Evolutionary conservation across 37 sponge, comb jelly and placozoan species (phyloP).

Genomic region (Eunapius fragilis): DNA sequence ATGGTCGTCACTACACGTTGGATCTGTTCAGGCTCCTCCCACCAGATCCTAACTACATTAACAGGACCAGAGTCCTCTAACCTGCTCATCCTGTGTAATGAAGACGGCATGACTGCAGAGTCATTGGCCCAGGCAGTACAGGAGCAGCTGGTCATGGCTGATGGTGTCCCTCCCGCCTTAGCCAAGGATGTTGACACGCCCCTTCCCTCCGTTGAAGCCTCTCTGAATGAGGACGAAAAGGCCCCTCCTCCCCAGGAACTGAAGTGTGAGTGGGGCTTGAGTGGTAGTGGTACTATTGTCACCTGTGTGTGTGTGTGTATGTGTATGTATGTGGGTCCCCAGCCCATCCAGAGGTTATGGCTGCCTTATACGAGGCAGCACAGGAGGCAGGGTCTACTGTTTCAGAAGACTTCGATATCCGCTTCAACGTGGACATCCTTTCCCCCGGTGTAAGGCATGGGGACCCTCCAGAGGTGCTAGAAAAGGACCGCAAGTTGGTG

Average conservation of each 20-base stretch:
- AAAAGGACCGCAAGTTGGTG: slow-evolving; percentile 52
- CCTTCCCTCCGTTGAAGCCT: not conserved
- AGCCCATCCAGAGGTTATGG: slow-evolving; percentile 44
- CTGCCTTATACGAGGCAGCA: slow-evolving; percentile 25
- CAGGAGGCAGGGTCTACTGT: slow-evolving; percentile 37
- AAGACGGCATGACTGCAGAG: not conserved
- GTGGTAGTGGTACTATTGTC: not conserved
- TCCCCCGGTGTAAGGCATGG: slow-evolving; percentile 66
- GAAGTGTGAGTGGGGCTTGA: not conserved
- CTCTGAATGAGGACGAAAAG: not conserved
- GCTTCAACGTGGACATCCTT: slow-evolving; percentile 81
- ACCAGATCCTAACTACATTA: slow-evolving; percentile 83
- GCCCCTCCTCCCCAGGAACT: not conserved
- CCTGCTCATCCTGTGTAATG: not conserved
- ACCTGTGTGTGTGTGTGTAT: not conserved
- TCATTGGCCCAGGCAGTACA: not conserved
- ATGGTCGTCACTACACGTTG: slow-evolving; percentile 86
- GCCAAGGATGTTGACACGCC: not conserved
- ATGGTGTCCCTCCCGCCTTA: not conserved
- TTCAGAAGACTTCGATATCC: slow-evolving; percentile 64
- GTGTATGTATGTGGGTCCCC: too few species aligned
- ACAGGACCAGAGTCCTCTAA: not conserved
- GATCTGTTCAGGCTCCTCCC: slow-evolving; percentile 88
- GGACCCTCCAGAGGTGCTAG: slow-evolving; percentile 57
- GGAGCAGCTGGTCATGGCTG: not conserved